Conservation (phyloP, 2,797 vertebrate genomes). For the Acrossocheilus wenchowensis region DNA sequence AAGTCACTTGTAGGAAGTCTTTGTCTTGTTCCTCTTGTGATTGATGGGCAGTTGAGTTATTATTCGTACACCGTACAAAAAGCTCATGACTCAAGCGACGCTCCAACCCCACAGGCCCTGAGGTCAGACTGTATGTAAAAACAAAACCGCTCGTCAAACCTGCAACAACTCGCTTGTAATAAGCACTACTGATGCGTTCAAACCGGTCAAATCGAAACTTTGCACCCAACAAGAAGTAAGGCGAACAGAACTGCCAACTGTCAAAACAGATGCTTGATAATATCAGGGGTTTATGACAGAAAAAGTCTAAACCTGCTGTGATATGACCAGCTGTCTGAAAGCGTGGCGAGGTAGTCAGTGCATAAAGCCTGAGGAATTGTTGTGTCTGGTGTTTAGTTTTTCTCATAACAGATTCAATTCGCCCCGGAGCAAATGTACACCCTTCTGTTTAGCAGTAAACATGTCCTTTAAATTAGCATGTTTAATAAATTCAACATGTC, state of each 20-base stretch:
- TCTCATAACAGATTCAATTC: not conserved
- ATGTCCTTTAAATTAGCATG: not conserved
- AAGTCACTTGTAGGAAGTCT: slow-evolving; percentile 14
- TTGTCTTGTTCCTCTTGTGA: slow-evolving; percentile 34
- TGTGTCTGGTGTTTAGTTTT: slow-evolving; percentile 38
- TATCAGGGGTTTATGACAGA: not conserved
- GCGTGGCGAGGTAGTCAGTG: not conserved
- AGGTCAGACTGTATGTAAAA: slow-evolving; percentile 22
- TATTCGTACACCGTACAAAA: not conserved
- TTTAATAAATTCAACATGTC: slow-evolving; percentile 5
- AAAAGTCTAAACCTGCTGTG: slow-evolving; percentile 1
- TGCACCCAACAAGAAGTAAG: not conserved
- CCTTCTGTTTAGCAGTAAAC: slow-evolving; percentile 26
- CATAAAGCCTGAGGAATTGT: not conserved
- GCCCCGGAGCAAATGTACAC: not conserved
- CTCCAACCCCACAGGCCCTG: not conserved
- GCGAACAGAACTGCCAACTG: not conserved
- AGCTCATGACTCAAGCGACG: not conserved
- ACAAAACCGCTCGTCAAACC: slow-evolving; percentile 23
- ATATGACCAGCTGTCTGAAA: not conserved
- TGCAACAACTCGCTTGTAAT: not conserved
- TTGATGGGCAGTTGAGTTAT: not conserved
- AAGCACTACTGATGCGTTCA: not conserved
- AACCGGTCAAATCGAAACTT: slow-evolving; percentile 3
- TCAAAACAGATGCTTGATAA: slow-evolving; percentile 16